These are phyloP conservation scores for Xiphophorus maculatus DNA, from an alignment of 2,113 vertebrate genomes.

Conservation along the genomic window DNA sequence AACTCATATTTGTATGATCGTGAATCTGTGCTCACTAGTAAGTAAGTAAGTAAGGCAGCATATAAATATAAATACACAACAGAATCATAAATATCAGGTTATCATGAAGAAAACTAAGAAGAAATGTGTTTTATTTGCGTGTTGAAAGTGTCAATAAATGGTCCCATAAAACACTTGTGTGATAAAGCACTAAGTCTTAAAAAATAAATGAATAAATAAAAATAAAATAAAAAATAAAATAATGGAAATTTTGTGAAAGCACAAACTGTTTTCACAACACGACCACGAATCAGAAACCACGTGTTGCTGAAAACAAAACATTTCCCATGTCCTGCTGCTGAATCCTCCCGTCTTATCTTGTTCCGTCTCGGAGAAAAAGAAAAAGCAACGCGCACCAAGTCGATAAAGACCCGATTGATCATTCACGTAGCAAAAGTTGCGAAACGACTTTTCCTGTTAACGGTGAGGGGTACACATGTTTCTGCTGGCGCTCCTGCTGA, in stretches of 20 bases:
- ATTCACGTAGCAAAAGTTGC: neutral
- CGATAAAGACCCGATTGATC: neutral
- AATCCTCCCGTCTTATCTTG: neutral
- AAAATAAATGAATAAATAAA: no score
- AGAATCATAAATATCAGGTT: neutral
- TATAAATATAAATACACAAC: neutral
- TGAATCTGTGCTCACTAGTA: neutral
- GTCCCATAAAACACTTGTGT: neutral
- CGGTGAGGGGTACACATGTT: no score
- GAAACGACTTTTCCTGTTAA: neutral
- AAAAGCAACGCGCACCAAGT: neutral
- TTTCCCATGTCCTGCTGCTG: neutral
- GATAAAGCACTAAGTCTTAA: neutral
- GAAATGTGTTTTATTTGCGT: neutral
- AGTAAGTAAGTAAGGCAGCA: neutral
- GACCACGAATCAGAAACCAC: neutral
- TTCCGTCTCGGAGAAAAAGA: neutral
- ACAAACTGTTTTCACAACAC: neutral
- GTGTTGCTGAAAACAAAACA: conserved; percentile 19
- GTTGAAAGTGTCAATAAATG: neutral
- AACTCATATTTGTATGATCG: neutral
- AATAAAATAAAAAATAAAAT: no score
- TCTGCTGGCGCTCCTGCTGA: neutral
- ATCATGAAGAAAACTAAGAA: neutral
- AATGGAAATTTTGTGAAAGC: no score